Conservation (phyloP, 2,888 invertebrate genomes). For the Drosophila lutescens region DNA sequence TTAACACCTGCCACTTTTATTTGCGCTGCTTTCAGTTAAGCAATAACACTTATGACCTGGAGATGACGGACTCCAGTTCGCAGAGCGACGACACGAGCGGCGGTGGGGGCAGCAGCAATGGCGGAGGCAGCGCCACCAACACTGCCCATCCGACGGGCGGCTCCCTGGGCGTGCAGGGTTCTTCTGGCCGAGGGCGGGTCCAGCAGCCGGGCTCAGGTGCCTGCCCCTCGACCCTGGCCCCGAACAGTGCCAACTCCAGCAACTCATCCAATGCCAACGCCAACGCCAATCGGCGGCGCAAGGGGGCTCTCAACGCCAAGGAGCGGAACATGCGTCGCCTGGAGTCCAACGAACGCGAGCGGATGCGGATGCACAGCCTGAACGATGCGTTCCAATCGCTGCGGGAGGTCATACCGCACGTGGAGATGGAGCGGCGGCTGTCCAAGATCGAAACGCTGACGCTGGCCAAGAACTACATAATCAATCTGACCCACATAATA, state of each 20-base stretch:
- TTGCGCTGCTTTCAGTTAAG: constrained; percentile 67
- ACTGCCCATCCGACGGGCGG: constrained; percentile 51
- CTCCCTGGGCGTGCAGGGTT: constrained; percentile 50
- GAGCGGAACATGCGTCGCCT: constrained; percentile 93
- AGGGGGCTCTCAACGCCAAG: constrained; percentile 91
- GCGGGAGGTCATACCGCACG: constrained; percentile 93
- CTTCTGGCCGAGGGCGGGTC: constrained; percentile 79
- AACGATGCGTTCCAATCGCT: constrained; percentile 95
- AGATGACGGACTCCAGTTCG: constrained; percentile 84
- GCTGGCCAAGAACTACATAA: constrained; percentile 95
- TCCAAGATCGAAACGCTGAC: constrained; percentile 95
- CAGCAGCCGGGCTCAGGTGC: constrained; percentile 49
- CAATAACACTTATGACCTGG: constrained; percentile 83
- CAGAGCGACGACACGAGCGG: constrained; percentile 84
- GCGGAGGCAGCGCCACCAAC: constrained; percentile 77
- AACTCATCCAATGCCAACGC: constrained; percentile 44
- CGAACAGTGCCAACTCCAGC: constrained; percentile 40
- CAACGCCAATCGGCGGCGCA: constrained; percentile 86
- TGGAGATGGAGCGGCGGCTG: constrained; percentile 92
- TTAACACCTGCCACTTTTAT: neutral
- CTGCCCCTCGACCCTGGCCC: constrained; percentile 30
- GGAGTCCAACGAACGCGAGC: constrained; percentile 95
- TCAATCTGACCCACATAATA: constrained; percentile 94
- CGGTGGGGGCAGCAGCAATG: constrained; percentile 83
- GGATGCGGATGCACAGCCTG: constrained; percentile 96